Base-by-base conservation (phyloP, 23 tunicate species). In the Aplidium turbinatum region DNA sequence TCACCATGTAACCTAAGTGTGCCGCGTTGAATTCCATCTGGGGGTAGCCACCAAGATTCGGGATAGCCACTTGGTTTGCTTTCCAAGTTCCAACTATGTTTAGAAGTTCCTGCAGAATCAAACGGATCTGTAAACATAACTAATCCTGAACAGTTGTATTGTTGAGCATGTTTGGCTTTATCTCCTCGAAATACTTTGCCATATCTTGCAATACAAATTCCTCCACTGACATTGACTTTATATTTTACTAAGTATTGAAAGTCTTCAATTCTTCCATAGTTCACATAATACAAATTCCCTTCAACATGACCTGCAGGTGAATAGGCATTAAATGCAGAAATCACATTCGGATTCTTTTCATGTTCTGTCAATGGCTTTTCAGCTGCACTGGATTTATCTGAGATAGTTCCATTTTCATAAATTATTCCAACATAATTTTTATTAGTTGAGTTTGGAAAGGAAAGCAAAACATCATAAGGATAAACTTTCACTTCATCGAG, bases 21-120 rank as follows among this genome's bases (percentile, higher is more conserved):
- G 0, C 99, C 99, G 58, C 99, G 57, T 70, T 95, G 99, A 16
- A 91, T 62, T 1, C 99, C 91, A 50, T 82, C 31, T 33, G 70
- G 48, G 13, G 99, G 99, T 35, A 95, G 7, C 87, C 92, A 90
- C 96, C 99, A 89, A 28, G 82, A 45, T 21, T 95, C 51, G 26
- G 99, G 99, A 78, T 83, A 95, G 9, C 52, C 71, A 34, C 47
- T 2, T 7, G 48, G 38, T 35, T 35, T 33, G 11, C 33, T 57
- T 19, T 78, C 36, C 33, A 52, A 65, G 18, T 22, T 51, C 78
- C 78, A 77, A n/a, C 50, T 23, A 33, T 85, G 83, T 33, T 30
- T 58, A 21, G 23, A 19, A 22, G 46, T 61, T 0, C 79, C 81
- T 0, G 81, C 92, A 88, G 73, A 95, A 60, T 95, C 92, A 22